phyloP scores from a whole-genome alignment of 2,888 invertebrate species.

The Phyllotreta cruciferae region DNA sequence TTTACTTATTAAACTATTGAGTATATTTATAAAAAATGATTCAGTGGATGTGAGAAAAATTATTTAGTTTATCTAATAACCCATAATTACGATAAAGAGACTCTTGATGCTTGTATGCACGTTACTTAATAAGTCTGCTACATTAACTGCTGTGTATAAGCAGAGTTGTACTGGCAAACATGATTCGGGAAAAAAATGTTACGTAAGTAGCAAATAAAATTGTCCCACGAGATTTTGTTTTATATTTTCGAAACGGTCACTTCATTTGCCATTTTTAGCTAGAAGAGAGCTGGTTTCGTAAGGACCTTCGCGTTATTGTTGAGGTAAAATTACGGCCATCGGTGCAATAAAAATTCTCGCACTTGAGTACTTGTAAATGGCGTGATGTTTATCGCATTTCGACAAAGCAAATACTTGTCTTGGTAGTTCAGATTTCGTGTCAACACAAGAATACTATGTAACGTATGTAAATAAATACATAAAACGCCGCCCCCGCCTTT shows the following conservation, averaged over 20 bases:
- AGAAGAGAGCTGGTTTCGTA: too few relatives aligned
- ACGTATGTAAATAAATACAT: conserved; percentile 31
- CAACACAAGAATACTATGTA: conserved; percentile 28
- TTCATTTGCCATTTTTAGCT: too few relatives aligned
- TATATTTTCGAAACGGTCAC: too few relatives aligned
- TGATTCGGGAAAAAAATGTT: too few relatives aligned
- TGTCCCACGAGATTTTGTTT: too few relatives aligned
- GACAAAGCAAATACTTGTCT: conserved; percentile 13
- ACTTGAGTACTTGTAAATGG: conserved; percentile 2
- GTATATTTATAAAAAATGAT: conserved; percentile 1
- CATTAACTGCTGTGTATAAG: conserved; percentile 1
- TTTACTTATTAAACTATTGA: too few relatives aligned
- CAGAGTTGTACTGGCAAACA: conserved; percentile 4
- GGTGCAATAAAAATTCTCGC: conserved; percentile 9
- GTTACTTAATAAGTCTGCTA: conserved; percentile 13
- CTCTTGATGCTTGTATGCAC: background rate
- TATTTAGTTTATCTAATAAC: conserved; percentile 12
- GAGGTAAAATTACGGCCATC: too few relatives aligned
- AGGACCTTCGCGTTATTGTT: too few relatives aligned
- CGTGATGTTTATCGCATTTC: conserved; percentile 10
- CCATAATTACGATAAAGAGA: conserved; percentile 12
- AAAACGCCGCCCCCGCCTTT: conserved; percentile 28
- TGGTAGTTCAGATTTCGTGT: conserved; percentile 28
- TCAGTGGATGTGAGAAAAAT: conserved; percentile 5
- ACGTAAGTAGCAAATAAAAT: too few relatives aligned